Percentiles rank a stretch among this genome's conserved stretches.
These are phyloP conservation scores for Catostomus latipinnis DNA, from an alignment of 2,797 vertebrate species.

Conservation along the genomic window DNA sequence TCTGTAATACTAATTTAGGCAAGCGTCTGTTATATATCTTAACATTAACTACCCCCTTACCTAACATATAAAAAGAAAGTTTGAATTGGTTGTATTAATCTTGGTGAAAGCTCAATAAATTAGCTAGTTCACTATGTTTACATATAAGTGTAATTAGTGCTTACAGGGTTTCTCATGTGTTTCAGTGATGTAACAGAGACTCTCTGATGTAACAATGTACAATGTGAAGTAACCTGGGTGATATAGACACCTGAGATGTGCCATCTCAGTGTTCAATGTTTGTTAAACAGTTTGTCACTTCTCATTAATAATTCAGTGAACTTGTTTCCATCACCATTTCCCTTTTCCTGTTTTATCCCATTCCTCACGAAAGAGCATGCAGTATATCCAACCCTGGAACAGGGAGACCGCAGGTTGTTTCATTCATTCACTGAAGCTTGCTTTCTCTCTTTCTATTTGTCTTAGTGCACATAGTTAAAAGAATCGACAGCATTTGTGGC, in stretches of 20 bases:
- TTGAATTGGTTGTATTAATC: not conserved
- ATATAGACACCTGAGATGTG: constrained; percentile 47
- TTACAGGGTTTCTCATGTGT: no score
- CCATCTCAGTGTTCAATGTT: constrained; percentile 64
- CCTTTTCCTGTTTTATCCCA: constrained; percentile 52
- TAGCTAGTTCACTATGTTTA: not conserved
- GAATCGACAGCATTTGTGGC: no score
- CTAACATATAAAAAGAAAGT: no score
- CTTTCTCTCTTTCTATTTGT: constrained; percentile 9
- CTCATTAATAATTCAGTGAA: constrained; percentile 71
- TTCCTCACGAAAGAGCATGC: constrained; percentile 41
- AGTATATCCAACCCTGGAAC: constrained; percentile 6
- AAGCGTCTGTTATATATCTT: constrained; percentile 6
- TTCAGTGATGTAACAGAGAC: no score
- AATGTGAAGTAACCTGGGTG: not conserved
- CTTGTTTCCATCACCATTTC: constrained; percentile 58
- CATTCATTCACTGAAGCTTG: constrained; percentile 3
- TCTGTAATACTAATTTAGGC: constrained; percentile 22
- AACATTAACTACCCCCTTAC: not conserved
- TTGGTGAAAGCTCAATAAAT: not conserved
- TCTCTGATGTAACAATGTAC: no score
- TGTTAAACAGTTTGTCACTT: constrained; percentile 68
- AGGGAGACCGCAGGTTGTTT: constrained; percentile 51
- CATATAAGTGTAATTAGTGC: not conserved
- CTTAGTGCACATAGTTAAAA: constrained; percentile 6